Conservation (phyloP, 1,140 invertebrate genomes). For the Drosophila watanabei region DNA sequence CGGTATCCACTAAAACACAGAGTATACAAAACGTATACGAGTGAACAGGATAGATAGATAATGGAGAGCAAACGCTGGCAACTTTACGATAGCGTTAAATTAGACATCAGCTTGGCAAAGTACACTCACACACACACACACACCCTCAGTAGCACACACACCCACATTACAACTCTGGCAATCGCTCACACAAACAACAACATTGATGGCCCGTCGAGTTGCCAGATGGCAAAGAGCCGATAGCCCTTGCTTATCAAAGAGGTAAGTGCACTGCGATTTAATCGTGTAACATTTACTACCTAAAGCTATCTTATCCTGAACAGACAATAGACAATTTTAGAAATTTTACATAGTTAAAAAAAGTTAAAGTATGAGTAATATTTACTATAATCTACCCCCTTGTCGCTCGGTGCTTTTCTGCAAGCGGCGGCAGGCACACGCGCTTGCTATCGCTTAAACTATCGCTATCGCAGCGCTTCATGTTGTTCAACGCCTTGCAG, state of each 20-base stretch:
- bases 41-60: slow-evolving; percentile 14
- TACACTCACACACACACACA: slow-evolving; percentile 53
- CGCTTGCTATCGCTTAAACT: slow-evolving; percentile 9
- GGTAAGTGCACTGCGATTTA: slow-evolving; percentile 27
- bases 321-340: background rate
- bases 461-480: slow-evolving; percentile 38
- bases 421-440: slow-evolving; percentile 3
- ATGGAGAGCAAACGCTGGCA: slow-evolving; percentile 61
- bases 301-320: background rate
- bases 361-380: background rate
- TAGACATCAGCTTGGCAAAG: slow-evolving; percentile 79
- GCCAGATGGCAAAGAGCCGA: slow-evolving; percentile 40
- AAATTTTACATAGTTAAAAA: background rate
- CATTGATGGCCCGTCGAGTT: slow-evolving; percentile 64
- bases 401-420: slow-evolving; percentile 6
- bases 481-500: slow-evolving; percentile 71
- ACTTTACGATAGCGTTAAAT: slow-evolving; percentile 81
- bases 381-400: too few relatives aligned
- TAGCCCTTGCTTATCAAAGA: slow-evolving; percentile 63
- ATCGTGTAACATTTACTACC: too few relatives aligned
- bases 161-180: background rate
- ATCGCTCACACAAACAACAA: slow-evolving; percentile 21
- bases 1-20: background rate
- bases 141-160: slow-evolving; percentile 40
- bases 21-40: background rate